These are phyloP conservation scores for Parus major DNA, from an alignment of 2,113 vertebrate genomes.

Conservation along the genomic window DNA sequence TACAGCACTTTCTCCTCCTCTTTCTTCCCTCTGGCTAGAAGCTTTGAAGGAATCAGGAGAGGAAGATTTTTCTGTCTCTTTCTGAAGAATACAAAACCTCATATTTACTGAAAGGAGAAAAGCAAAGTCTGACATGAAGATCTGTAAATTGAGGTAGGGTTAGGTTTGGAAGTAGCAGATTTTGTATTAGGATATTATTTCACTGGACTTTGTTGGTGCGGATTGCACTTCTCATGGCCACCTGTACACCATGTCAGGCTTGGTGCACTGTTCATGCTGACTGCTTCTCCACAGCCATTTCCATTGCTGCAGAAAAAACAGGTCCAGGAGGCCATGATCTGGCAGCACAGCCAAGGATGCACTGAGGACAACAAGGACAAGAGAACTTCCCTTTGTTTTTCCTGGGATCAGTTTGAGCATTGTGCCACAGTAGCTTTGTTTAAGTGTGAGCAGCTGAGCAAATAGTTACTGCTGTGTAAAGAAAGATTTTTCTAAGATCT, in stretches of 20 bases:
- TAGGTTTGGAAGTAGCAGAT: background rate
- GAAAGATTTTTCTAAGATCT: background rate
- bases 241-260: background rate
- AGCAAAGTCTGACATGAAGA: background rate
- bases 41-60: background rate
- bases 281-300: background rate
- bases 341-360: background rate
- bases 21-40: background rate
- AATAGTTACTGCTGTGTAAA: background rate
- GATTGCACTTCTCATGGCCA: background rate
- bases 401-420: background rate
- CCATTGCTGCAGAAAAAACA: background rate
- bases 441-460: background rate
- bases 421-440: background rate
- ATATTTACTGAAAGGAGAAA: background rate
- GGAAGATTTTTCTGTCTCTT: background rate
- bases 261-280: background rate
- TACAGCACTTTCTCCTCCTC: background rate
- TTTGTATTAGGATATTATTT: background rate
- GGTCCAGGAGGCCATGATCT: background rate
- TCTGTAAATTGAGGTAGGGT: background rate
- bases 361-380: rapidly evolving
- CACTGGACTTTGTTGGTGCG: background rate
- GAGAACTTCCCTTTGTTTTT: background rate
- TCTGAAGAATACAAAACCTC: background rate